phyloP scores from a whole-genome alignment of 2,113 vertebrate species.

The Gila orcuttii region DNA sequence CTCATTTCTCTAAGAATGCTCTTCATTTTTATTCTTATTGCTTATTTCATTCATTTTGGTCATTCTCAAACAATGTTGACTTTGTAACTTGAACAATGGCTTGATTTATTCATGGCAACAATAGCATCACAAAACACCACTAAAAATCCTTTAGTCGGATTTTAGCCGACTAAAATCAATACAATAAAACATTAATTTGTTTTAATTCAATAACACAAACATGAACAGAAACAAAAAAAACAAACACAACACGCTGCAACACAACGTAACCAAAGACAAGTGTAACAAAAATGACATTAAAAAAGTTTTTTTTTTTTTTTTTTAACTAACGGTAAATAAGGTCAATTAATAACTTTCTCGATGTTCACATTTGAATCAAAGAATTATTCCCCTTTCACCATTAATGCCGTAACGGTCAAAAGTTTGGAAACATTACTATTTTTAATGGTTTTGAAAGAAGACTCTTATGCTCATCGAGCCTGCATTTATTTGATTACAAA shows the following conservation, averaged over 20 bases:
- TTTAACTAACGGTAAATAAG: too few species aligned
- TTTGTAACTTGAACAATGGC: background rate
- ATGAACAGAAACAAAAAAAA: background rate
- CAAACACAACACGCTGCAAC: too few species aligned
- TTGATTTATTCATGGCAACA: background rate
- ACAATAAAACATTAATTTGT: background rate
- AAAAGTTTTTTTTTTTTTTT: too few species aligned
- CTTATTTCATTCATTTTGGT: background rate
- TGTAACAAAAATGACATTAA: background rate
- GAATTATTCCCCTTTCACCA: too few species aligned
- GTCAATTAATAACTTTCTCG: background rate
- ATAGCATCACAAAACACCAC: background rate
- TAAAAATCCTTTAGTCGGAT: too few species aligned
- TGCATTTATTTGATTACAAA: too few species aligned
- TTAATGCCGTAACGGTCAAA: too few species aligned
- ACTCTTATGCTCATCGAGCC: too few species aligned
- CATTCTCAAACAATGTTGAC: background rate
- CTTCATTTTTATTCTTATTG: constrained; percentile 5
- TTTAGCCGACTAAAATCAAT: background rate
- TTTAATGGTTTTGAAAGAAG: too few species aligned
- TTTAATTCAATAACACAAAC: background rate
- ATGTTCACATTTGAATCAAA: background rate
- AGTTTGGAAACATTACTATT: too few species aligned
- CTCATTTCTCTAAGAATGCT: constrained; percentile 30
- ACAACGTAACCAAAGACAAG: background rate